phyloP scores from a whole-genome alignment of 1,140 invertebrate genomes.

The Apis florea region DNA sequence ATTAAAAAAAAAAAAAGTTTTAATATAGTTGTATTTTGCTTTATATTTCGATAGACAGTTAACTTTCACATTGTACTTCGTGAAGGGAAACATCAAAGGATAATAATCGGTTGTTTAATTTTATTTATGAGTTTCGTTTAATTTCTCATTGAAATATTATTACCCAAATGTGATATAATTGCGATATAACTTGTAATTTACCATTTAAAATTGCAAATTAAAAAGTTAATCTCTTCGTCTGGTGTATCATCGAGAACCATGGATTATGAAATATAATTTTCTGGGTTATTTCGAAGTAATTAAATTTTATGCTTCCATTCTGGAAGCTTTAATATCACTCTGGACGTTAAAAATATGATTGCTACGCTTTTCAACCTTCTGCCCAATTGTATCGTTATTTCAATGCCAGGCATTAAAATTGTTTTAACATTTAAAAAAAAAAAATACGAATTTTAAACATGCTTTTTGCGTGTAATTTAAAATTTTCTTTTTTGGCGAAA shows the following conservation, averaged over 20 bases:
- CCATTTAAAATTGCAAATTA: neutral
- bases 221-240: neutral
- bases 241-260: neutral
- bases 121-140: neutral
- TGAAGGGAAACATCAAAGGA: too few relatives aligned
- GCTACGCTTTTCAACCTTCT: neutral
- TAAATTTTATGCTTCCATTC: neutral
- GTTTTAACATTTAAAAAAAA: too few relatives aligned
- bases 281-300: neutral
- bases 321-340: neutral
- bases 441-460: too few relatives aligned
- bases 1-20: too few relatives aligned
- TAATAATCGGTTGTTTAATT: neutral
- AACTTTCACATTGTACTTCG: too few relatives aligned
- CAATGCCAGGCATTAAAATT: too few relatives aligned
- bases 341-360: neutral
- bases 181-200: neutral
- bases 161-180: neutral
- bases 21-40: too few relatives aligned
- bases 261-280: neutral
- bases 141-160: neutral
- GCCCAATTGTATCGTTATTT: neutral
- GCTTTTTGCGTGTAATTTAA: too few relatives aligned
- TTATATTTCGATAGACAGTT: too few relatives aligned
- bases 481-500: too few relatives aligned